Percentiles rank a stretch among this genome's conserved stretches.
Conservation (phyloP, 2,888 invertebrate species). For the Dioctria rufipes region DNA sequence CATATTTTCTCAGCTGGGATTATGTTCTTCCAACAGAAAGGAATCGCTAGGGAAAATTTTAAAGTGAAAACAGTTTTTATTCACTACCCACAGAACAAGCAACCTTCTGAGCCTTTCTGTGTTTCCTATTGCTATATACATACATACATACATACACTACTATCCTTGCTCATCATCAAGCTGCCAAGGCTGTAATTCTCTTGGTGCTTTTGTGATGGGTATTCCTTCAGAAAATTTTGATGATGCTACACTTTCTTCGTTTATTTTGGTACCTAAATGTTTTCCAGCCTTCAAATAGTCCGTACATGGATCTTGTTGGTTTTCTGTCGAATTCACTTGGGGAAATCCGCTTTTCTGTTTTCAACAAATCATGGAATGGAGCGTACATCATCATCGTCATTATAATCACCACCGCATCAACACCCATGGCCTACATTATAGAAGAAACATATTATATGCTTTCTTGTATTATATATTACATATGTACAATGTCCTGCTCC, state of each 20-base stretch:
- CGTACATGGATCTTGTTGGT: not conserved
- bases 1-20: constrained; percentile 25
- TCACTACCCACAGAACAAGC: not conserved
- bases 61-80: constrained; percentile 20
- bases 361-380: constrained; percentile 28
- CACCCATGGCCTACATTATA: constrained; percentile 23
- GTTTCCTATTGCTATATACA: not conserved
- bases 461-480: not conserved
- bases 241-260: constrained; percentile 20
- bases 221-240: not conserved
- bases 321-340: constrained; percentile 28
- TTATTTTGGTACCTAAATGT: constrained; percentile 31
- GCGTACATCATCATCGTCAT: constrained; percentile 35
- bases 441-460: not conserved
- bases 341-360: constrained; percentile 38
- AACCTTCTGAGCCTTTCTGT: not conserved
- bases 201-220: not conserved
- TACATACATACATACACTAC: no score
- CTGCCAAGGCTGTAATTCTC: no score
- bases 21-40: not conserved
- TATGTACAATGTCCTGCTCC: not conserved
- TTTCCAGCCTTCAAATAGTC: constrained; percentile 17
- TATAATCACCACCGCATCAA: constrained; percentile 25
- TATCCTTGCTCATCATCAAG: no score
- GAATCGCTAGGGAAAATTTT: constrained; percentile 33